Percentiles rank a stretch among this genome's conserved stretches.
Conservation (phyloP, 35 echinoderm and acorn worm genomes). For the Lytechinus pictus region DNA sequence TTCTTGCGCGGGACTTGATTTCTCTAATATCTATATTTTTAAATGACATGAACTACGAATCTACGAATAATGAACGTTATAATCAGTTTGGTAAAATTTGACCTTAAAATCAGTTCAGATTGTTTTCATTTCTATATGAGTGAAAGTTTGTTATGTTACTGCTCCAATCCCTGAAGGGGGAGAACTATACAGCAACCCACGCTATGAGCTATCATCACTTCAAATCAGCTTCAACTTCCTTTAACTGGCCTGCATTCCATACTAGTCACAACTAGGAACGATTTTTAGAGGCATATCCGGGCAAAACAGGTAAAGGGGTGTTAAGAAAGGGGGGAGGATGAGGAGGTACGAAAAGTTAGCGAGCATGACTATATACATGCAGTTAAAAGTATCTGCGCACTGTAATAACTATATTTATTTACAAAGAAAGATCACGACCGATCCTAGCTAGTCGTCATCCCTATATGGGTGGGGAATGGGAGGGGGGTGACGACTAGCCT, state of each 20-base stretch:
- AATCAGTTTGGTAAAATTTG: too few species aligned
- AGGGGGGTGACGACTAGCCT: too few species aligned
- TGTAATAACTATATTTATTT: not conserved
- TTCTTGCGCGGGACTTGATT: too few species aligned
- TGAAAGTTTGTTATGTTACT: too few species aligned
- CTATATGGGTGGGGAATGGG: too few species aligned
- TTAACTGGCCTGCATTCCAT: not conserved
- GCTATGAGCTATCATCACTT: not conserved
- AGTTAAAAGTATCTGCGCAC: not conserved
- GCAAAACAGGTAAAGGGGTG: not conserved
- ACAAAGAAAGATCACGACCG: not conserved
- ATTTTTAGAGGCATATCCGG: not conserved
- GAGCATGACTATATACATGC: not conserved
- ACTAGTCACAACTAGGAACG: not conserved
- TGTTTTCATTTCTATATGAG: not conserved
- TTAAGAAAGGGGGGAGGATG: not conserved
- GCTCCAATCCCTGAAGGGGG: not conserved
- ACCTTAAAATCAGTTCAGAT: too few species aligned
- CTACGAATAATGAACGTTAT: too few species aligned
- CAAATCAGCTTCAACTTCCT: not conserved
- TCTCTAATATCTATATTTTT: too few species aligned
- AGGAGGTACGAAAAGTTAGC: not conserved
- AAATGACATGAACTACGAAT: too few species aligned
- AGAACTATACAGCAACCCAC: not conserved
- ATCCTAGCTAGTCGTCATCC: not conserved